Evolutionary conservation across 1,140 invertebrate species (phyloP), one percentile per base, ranked within the genome.

Genomic region (Phocides pigmalion): DNA sequence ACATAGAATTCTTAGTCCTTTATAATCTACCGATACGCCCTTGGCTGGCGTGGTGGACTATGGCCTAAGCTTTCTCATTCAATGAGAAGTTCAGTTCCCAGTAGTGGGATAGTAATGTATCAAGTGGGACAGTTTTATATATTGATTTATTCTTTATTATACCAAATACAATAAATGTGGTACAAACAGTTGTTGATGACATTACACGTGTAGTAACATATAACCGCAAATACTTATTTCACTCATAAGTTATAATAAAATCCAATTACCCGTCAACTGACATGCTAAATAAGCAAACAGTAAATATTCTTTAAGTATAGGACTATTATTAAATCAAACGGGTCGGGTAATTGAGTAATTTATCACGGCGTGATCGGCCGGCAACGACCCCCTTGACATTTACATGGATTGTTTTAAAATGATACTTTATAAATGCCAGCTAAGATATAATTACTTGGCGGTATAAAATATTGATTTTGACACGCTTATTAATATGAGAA

Each of bases 291-390:
- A 8, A 2, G 32, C n/a, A 35, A 35, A 35, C 4, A 35, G 32
- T 12, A 35, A 35, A 35, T 53, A 20, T 53, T 59, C n/a, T 44
- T 32, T 59, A 59, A 46, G 22, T 39, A 53, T 44, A 59, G 42
- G 41, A 32, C 35, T 56, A 41, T n/a, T n/a, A 8, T 59, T 53
- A 53, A 53, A 53, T 53, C 32, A 37, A 19, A 35, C 50, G 22
- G 14, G 9, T 44, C 39, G 9, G 16, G 32, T 54, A 59, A 59
- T 46, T 59, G 42, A 59, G 41, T 46, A 46, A 59, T 59, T 59
- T 44, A 59, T 59, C 39, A 58, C 41, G 42, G 22, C 41, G 46
- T 39, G 50, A 44, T 44, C 39, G 39, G 15, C 9, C 39, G 54
- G 8, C 15, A 14, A 28, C 39, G 11, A 22, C 6, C 54, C 37